Base-by-base conservation (phyloP, 2,113 vertebrate species). In the Tautogolabrus adspersus region DNA sequence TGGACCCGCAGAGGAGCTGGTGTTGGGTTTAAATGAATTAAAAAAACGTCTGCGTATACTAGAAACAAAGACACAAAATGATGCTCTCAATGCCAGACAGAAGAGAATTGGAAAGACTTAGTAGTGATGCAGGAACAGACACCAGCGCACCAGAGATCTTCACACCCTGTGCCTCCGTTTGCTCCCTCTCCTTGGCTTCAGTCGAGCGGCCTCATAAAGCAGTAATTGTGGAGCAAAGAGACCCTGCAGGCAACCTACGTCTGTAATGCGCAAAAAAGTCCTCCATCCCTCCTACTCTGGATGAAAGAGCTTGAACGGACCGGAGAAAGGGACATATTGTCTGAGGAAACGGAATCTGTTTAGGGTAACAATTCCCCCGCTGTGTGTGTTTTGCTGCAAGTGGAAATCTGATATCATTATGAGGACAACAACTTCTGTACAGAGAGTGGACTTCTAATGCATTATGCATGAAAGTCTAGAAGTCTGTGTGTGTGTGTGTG, bases 161-260 rank as follows among this genome's bases (percentile, higher is more conserved):
- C 79, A 81, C 83, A 75, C 76, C 60, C 71, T 76, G 60, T 72
- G 66, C 51, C 76, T 57, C 66, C 60, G 15, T 75, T 68, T 10
- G 54, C 64, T 84, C 58, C 60, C 38, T 54, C 21, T 67, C 70
- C 70, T 72, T 87, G 81, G 79, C 72, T 73, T 68, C 72, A 58
- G 67, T 70, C 46, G 78, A 81, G 67, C 63, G 47, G 74, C 68
- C 59, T 83, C 82, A 87, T 78, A 88, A 88, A 86, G 84, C 76
- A 47, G 69, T 71, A 72, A 89, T 91, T 90, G 87, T 89, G 68
- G 46, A 79, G 79, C 59, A 64, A 60, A 77, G 71, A 85, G 34
- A 79, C 88, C 87, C 86, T 52, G 70, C 65, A 67, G 80, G 83
- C 85, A 76, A 85, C 83, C 79, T 86, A 90, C 81, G 83, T 87